Evolutionary conservation across 2,797 vertebrate genomes (phyloP).

Genomic region (Trichosurus vulpecula): DNA sequence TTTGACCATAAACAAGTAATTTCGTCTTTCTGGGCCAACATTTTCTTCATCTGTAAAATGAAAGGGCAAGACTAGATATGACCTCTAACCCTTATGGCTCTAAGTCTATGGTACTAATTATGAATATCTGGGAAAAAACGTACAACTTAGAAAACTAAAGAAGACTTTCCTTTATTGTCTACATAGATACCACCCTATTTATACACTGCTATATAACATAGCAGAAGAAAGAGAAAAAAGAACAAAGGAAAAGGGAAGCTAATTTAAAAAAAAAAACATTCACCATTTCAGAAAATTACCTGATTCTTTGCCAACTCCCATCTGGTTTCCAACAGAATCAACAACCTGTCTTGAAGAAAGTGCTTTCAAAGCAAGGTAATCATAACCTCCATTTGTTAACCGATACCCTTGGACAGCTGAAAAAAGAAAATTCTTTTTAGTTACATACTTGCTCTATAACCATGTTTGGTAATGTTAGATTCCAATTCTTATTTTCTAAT

Average conservation of each 20-base stretch:
- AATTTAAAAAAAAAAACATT: conserved; percentile 46
- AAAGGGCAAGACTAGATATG: background rate
- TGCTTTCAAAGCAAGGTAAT: conserved; percentile 96
- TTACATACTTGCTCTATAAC: background rate
- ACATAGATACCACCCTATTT: conserved; percentile 20
- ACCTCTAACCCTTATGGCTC: background rate
- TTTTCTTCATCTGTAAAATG: background rate
- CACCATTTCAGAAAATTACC: conserved; percentile 83
- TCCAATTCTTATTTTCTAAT: background rate
- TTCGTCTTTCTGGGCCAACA: background rate
- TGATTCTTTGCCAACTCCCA: conserved; percentile 99
- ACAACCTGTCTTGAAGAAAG: conserved; percentile 92
- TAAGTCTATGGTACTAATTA: conserved; percentile 3
- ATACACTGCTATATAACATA: conserved; percentile 21
- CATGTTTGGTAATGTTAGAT: background rate
- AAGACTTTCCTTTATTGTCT: conserved; percentile 25
- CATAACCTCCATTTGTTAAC: conserved; percentile 94
- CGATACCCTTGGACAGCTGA: conserved; percentile 96
- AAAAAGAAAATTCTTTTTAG: conserved; percentile 53
- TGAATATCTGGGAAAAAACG: background rate
- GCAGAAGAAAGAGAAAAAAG: conserved; percentile 36
- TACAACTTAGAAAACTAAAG: conserved; percentile 12
- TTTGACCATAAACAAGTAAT: background rate
- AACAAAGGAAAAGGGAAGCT: conserved; percentile 28
- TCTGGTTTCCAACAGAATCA: conserved; percentile 95